These are phyloP conservation scores for Agraylea sexmaculata DNA, from an alignment of 1,140 invertebrate genomes.

Conservation along the genomic window DNA sequence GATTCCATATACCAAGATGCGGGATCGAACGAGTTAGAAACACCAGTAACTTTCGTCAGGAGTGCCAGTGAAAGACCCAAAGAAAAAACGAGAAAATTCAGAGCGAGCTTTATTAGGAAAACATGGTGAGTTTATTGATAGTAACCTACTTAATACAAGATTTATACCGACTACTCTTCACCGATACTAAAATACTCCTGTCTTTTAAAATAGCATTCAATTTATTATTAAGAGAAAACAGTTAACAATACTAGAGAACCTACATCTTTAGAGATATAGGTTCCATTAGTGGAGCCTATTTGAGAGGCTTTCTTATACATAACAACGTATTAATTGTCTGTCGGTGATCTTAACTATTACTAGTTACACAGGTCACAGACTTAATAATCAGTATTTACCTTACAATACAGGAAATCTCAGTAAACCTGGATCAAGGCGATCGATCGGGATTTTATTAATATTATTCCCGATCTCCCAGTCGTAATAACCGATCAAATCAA, in stretches of 20 bases:
- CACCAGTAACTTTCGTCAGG: constrained; percentile 8
- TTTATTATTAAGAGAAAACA: not conserved
- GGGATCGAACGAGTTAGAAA: constrained; percentile 5
- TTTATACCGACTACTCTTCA: too few relatives aligned
- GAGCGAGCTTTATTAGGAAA: constrained; percentile 15
- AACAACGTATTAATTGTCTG: too few relatives aligned
- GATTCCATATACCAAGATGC: constrained; percentile 1
- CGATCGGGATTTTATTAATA: too few relatives aligned
- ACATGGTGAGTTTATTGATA: constrained; percentile 15
- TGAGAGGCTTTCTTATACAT: not conserved
- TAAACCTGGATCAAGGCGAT: too few relatives aligned
- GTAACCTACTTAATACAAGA: not conserved
- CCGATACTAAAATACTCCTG: too few relatives aligned
- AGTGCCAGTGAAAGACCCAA: constrained; percentile 16
- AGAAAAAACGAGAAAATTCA: constrained; percentile 12
- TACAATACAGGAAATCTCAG: too few relatives aligned
- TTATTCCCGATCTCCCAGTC: too few relatives aligned
- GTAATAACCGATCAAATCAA: too few relatives aligned
- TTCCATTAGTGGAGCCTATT: not conserved
- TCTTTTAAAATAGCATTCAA: not conserved
- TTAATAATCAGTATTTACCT: too few relatives aligned
- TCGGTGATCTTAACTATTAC: too few relatives aligned
- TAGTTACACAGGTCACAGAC: too few relatives aligned
- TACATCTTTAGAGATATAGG: not conserved
- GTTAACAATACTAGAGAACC: not conserved